phyloP scores from a whole-genome alignment of 2,888 invertebrate species.

The Altica lythri region DNA sequence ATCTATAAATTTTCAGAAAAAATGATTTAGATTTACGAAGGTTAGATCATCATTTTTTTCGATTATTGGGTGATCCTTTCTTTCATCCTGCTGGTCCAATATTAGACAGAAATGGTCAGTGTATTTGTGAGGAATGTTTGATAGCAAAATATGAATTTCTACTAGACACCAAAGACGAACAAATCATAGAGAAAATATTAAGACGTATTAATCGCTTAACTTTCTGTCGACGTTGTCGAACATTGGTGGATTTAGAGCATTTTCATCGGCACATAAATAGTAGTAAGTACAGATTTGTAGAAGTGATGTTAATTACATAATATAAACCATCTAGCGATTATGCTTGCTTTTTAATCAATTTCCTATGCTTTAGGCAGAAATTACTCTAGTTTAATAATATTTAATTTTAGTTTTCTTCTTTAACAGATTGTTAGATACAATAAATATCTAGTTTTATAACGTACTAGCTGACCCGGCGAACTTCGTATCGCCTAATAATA shows the following conservation, averaged over 20 bases:
- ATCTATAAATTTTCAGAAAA: constrained; percentile 48
- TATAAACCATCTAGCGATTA: too few relatives aligned
- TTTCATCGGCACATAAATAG: constrained; percentile 46
- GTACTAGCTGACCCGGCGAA: too few relatives aligned
- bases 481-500: too few relatives aligned
- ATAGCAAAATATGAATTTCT: constrained; percentile 48
- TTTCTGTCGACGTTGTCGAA: constrained; percentile 38
- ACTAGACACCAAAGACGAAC: constrained; percentile 36
- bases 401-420: too few relatives aligned
- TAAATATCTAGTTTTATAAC: too few relatives aligned
- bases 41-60: constrained; percentile 50
- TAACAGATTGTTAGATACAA: too few relatives aligned
- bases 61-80: constrained; percentile 47
- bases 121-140: constrained; percentile 54
- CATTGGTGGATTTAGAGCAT: constrained; percentile 40
- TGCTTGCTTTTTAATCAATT: background rate
- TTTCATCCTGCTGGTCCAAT: constrained; percentile 47
- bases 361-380: background rate
- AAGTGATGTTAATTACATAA: constrained; percentile 20
- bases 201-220: constrained; percentile 32
- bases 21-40: constrained; percentile 44
- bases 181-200: constrained; percentile 31
- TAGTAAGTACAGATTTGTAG: too few relatives aligned
- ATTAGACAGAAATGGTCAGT: constrained; percentile 50
- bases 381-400: too few relatives aligned